Evolutionary conservation across 2,797 vertebrate species (phyloP).

Genomic region (Microchirus variegatus): DNA sequence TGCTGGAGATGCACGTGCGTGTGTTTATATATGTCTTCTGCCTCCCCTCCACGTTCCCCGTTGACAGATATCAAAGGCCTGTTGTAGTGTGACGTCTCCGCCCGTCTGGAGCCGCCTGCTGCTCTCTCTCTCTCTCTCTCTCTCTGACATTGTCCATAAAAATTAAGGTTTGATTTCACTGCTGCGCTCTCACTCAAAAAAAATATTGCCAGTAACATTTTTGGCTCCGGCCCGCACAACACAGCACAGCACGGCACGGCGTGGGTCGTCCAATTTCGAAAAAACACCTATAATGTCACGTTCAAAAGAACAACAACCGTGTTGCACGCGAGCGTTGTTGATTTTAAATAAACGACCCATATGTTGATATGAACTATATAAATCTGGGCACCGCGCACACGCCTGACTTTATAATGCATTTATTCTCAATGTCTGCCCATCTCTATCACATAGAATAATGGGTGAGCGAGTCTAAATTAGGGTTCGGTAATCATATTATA

Average conservation of each 20-base stretch:
- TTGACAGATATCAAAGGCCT: slow-evolving; percentile 59
- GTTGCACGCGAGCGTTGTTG: neutral
- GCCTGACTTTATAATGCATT: slow-evolving; percentile 10
- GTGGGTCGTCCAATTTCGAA: slow-evolving; percentile 15
- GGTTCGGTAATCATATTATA: slow-evolving; percentile 35
- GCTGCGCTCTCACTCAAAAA: slow-evolving; percentile 17
- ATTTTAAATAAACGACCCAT: slow-evolving; percentile 47
- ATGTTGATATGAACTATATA: slow-evolving; percentile 39
- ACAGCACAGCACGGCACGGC: no score
- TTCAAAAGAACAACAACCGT: slow-evolving; percentile 18
- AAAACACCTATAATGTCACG: slow-evolving; percentile 13
- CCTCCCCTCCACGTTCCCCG: slow-evolving; percentile 45
- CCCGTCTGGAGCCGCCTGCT: slow-evolving; percentile 46
- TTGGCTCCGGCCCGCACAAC: neutral
- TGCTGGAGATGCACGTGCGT: slow-evolving; percentile 38
- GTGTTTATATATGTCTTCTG: slow-evolving; percentile 11
- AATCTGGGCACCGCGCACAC: slow-evolving; percentile 25
- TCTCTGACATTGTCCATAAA: slow-evolving; percentile 36
- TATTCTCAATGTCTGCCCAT: slow-evolving; percentile 16
- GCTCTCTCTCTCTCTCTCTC: no score
- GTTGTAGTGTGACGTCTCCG: slow-evolving; percentile 48
- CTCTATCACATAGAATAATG: slow-evolving; percentile 42
- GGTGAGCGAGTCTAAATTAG: slow-evolving; percentile 50
- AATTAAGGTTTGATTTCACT: slow-evolving; percentile 45
- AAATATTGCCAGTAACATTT: slow-evolving; percentile 28